A percentile compares a stretch with the other conserved stretches of the same genome.
phyloP scores from a whole-genome alignment of 2,888 invertebrate species.

The Lepidochitona cinerea region DNA sequence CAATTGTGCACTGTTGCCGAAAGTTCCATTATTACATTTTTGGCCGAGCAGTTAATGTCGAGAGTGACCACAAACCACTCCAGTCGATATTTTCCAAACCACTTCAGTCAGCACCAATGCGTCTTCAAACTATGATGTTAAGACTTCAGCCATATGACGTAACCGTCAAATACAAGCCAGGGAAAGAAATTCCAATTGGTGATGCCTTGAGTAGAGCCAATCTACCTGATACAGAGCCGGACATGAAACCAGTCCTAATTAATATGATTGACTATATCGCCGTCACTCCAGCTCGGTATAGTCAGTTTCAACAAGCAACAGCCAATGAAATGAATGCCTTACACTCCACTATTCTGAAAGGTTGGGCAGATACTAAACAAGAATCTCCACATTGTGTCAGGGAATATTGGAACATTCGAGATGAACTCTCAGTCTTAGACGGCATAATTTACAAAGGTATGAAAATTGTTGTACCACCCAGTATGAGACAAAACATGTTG shows the following conservation, averaged over 20 bases:
- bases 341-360: constrained; percentile 16
- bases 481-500: constrained; percentile 27
- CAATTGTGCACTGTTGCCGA: not conserved
- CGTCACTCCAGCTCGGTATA: not conserved
- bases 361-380: constrained; percentile 27
- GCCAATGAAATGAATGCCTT: constrained; percentile 11
- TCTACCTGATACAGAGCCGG: constrained; percentile 8
- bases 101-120: constrained; percentile 10
- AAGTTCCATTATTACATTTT: not conserved
- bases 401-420: constrained; percentile 28
- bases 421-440: constrained; percentile 28
- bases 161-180: constrained; percentile 9
- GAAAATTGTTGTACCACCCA: constrained; percentile 33
- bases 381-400: constrained; percentile 22
- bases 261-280: constrained; percentile 19
- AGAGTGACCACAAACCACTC: not conserved
- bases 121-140: constrained; percentile 24
- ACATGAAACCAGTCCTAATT: constrained; percentile 10
- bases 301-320: constrained; percentile 10
- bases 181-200: constrained; percentile 18
- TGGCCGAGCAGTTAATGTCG: not conserved
- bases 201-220: constrained; percentile 17
- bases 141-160: constrained; percentile 25
- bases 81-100: not conserved
- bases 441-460: constrained; percentile 33